These are phyloP conservation scores for Acrossocheilus wenchowensis DNA, from an alignment of 2,797 vertebrate species.

Conservation along the genomic window DNA sequence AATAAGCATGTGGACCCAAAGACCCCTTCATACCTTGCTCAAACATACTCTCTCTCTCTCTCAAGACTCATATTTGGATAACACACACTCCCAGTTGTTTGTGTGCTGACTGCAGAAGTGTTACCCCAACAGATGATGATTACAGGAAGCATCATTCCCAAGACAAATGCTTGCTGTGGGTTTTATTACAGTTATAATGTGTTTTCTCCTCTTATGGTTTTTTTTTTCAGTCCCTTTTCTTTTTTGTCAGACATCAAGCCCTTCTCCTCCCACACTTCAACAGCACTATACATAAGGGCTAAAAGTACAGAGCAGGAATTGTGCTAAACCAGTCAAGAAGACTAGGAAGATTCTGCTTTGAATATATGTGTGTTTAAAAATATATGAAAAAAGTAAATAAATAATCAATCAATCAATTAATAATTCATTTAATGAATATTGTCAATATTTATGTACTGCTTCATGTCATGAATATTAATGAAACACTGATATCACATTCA, in stretches of 20 bases:
- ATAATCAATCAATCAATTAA: not conserved
- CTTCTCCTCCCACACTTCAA: constrained; percentile 2
- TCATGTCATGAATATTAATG: constrained; percentile 1
- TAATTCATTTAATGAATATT: too few relatives aligned
- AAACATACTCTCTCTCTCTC: constrained; percentile 1
- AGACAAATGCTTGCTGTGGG: constrained; percentile 33
- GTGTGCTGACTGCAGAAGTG: constrained; percentile 26
- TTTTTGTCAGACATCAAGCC: constrained; percentile 8
- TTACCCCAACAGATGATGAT: constrained; percentile 15
- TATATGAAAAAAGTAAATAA: not conserved
- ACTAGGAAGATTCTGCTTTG: not conserved
- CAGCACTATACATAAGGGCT: not conserved
- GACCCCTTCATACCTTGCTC: constrained; percentile 20
- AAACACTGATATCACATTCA: not conserved
- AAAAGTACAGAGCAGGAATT: not conserved
- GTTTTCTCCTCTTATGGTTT: not conserved
- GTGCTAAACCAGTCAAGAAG: constrained; percentile 1
- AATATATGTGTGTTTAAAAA: not conserved
- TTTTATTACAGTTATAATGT: constrained; percentile 22
- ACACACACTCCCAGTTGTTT: not conserved
- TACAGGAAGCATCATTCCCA: constrained; percentile 22
- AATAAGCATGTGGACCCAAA: constrained; percentile 32
- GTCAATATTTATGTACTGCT: not conserved
- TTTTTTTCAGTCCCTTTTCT: constrained; percentile 9
- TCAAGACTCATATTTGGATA: constrained; percentile 22